A percentile compares a stretch with the other conserved stretches of the same genome.
phyloP scores from a whole-genome alignment of 2,113 vertebrate species.

The Actenoides hombroni region DNA sequence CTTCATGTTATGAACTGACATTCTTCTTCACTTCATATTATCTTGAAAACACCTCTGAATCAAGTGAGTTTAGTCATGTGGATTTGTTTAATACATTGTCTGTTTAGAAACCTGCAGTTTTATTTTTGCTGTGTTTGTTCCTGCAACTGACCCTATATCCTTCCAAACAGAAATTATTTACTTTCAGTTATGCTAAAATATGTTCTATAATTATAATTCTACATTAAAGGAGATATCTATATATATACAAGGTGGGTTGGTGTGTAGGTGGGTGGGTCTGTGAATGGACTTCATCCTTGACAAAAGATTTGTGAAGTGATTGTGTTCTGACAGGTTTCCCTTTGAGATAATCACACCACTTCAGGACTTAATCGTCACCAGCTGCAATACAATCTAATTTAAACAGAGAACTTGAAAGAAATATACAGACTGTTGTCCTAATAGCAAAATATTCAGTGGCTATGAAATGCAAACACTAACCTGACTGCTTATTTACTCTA shows the following conservation, averaged over 20 bases:
- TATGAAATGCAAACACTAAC: neutral
- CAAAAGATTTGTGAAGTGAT: slow-evolving; percentile 15
- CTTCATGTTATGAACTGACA: neutral
- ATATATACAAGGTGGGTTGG: neutral
- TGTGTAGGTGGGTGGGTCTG: neutral
- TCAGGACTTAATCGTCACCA: slow-evolving; percentile 17
- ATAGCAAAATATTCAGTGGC: neutral
- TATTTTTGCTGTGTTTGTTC: neutral
- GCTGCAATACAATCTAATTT: neutral
- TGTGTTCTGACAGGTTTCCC: slow-evolving; percentile 11
- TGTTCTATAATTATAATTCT: neutral
- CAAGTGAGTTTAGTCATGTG: neutral
- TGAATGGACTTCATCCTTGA: neutral
- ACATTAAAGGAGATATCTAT: neutral
- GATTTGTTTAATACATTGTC: neutral
- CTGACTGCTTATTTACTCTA: neutral
- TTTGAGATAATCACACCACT: neutral
- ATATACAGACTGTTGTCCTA: neutral
- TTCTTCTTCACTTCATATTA: neutral
- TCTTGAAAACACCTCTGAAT: slow-evolving; percentile 13
- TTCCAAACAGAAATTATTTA: neutral
- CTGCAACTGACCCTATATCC: neutral
- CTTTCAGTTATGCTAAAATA: neutral
- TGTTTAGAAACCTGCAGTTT: neutral
- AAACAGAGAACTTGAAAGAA: slow-evolving; percentile 14